Conservation (phyloP, 2,113 vertebrate species). For the Indicator indicator region DNA sequence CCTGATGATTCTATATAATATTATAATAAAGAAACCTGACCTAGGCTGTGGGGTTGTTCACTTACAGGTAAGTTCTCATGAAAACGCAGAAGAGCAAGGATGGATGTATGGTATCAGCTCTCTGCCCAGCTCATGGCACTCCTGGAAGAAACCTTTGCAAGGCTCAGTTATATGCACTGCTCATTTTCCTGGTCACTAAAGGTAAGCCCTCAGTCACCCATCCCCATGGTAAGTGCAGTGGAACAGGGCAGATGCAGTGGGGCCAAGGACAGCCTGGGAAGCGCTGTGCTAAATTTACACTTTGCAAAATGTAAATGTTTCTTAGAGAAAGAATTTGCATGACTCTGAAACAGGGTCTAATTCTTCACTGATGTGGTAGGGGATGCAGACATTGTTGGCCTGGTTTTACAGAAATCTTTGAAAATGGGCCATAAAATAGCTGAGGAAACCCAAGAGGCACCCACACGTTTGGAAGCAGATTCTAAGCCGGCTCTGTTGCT, state of each 20-base stretch:
- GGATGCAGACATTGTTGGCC: constrained; percentile 64
- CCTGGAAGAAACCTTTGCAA: constrained; percentile 27
- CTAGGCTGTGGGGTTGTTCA: not conserved
- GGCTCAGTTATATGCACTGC: not conserved
- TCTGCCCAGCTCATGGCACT: not conserved
- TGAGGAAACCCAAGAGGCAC: constrained; percentile 79
- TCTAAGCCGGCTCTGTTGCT: constrained; percentile 69
- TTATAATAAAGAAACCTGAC: not conserved
- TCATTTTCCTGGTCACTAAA: not conserved
- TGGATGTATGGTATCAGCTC: constrained; percentile 20
- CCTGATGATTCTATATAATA: not conserved
- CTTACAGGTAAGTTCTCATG: not conserved
- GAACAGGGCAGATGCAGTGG: not conserved
- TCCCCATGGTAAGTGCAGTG: not conserved
- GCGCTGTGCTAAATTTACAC: constrained; percentile 66
- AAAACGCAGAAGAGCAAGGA: not conserved
- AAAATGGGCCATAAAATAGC: constrained; percentile 76
- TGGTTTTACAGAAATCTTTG: constrained; percentile 72
- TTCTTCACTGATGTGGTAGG: constrained; percentile 78
- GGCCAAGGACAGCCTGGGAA: not conserved
- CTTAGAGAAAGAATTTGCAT: constrained; percentile 57
- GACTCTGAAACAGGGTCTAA: constrained; percentile 44
- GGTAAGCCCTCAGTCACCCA: not conserved
- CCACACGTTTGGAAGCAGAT: constrained; percentile 82
- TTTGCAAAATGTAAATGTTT: constrained; percentile 64